Conservation (phyloP, 2,888 invertebrate genomes). For the Seira ritae region DNA sequence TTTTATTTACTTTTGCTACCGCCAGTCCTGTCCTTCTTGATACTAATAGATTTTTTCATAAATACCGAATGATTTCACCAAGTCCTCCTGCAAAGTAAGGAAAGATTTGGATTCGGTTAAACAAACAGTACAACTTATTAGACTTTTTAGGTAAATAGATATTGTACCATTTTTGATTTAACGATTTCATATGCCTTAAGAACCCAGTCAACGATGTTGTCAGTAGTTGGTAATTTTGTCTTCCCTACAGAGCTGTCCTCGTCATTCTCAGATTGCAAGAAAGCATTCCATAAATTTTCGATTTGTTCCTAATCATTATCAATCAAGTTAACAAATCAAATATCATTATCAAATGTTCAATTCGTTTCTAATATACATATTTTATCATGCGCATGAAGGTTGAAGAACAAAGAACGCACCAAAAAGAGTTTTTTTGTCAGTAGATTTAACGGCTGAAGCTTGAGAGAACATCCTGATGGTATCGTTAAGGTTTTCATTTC, state of each 20-base stretch:
- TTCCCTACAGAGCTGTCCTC: conserved; percentile 21
- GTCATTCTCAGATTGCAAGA: conserved; percentile 55
- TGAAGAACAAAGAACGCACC: too few species aligned
- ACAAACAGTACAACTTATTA: too few species aligned
- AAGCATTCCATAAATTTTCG: conserved; percentile 67
- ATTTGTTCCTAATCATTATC: conserved; percentile 68
- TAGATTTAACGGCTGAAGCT: conserved; percentile 73
- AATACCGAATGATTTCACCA: conserved; percentile 8
- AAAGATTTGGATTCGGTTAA: neutral
- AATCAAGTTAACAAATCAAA: conserved; percentile 16
- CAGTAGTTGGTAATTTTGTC: conserved; percentile 68
- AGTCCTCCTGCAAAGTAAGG: conserved; percentile 11
- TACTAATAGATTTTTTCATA: neutral
- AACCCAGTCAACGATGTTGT: conserved; percentile 73
- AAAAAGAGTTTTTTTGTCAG: conserved; percentile 63
- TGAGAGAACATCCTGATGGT: conserved; percentile 72
- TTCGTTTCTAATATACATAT: neutral
- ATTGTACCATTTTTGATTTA: too few species aligned
- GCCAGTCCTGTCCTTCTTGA: too few species aligned
- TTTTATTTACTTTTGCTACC: too few species aligned
- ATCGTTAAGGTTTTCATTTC: conserved; percentile 50
- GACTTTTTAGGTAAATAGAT: too few species aligned
- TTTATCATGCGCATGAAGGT: neutral
- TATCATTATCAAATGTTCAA: neutral
- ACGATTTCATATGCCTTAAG: conserved; percentile 56